Percentiles rank a stretch among this genome's conserved stretches.
phyloP scores from a whole-genome alignment of 2,797 vertebrate species.

The Diceros bicornis region DNA sequence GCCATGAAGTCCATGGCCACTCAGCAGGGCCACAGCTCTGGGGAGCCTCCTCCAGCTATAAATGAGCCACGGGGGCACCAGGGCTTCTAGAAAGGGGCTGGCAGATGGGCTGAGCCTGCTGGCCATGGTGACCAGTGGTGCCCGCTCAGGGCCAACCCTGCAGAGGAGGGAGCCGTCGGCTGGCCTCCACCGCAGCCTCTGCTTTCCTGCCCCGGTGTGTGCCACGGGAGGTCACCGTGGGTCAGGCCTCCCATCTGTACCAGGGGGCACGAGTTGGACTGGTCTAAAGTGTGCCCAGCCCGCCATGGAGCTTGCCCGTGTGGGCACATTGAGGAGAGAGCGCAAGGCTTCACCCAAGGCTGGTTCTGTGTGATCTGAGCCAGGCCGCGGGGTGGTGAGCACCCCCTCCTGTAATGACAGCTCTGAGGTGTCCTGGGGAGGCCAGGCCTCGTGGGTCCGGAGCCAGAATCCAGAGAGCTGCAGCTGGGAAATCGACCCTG shows the following conservation, averaged over 20 bases:
- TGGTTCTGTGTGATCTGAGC: neutral
- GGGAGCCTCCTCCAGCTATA: neutral
- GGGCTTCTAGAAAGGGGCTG: neutral
- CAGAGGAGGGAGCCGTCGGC: neutral
- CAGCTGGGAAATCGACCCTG: neutral
- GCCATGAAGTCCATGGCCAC: neutral
- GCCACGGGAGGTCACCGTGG: neutral
- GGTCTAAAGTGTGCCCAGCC: neutral
- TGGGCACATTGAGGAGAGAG: neutral
- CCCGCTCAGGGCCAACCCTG: neutral
- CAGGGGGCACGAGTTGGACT: neutral
- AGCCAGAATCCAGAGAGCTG: neutral
- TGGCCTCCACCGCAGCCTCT: neutral
- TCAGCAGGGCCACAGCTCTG: neutral
- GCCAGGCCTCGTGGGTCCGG: fast-evolving
- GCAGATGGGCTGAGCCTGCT: neutral
- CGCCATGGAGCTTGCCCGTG: neutral
- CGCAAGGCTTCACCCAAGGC: neutral
- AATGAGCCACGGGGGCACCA: neutral
- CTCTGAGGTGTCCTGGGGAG: neutral
- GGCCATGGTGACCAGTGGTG: neutral
- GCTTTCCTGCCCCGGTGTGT: neutral
- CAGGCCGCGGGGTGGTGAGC: neutral
- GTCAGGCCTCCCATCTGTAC: neutral
- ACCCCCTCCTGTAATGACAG: neutral